Percentiles rank a stretch among this genome's conserved stretches.
Evolutionary conservation across 1,140 invertebrate species (phyloP).

Genomic region (Vanessa atalanta): DNA sequence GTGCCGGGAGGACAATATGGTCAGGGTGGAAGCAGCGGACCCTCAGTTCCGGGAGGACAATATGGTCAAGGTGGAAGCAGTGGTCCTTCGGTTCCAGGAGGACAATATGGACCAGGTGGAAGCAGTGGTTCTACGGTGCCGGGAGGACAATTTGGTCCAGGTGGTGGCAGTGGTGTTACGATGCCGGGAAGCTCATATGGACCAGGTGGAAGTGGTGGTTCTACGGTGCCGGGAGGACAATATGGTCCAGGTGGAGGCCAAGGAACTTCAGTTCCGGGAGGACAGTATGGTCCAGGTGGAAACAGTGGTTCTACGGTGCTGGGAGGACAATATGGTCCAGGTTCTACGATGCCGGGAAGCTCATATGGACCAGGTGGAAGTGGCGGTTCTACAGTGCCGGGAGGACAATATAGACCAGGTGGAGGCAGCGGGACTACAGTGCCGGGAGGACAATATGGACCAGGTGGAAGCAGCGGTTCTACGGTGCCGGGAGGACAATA

Average conservation of each 20-base stretch:
- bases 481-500: constrained; percentile 5
- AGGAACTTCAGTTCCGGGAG: neutral
- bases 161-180: constrained; percentile 1
- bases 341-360: neutral
- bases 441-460: constrained; percentile 22
- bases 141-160: constrained; percentile 17
- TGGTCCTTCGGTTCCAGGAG: neutral
- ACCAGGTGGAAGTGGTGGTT: neutral
- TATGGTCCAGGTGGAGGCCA: neutral
- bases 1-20: constrained; percentile 25
- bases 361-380: constrained; percentile 16
- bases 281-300: constrained; percentile 10
- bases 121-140: constrained; percentile 1
- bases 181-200: constrained; percentile 19
- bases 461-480: neutral
- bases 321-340: constrained; percentile 8
- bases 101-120: constrained; percentile 21
- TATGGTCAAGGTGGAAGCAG: constrained; percentile 6
- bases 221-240: neutral
- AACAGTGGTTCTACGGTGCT: constrained; percentile 23
- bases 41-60: constrained; percentile 11
- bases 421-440: neutral
- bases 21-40: neutral
- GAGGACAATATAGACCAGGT: constrained; percentile 26
- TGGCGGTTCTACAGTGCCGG: neutral